Percentiles rank a stretch among this genome's conserved stretches.
Conservation (phyloP, 2,888 invertebrate species). For the Nematopogon swammerdamellus region DNA sequence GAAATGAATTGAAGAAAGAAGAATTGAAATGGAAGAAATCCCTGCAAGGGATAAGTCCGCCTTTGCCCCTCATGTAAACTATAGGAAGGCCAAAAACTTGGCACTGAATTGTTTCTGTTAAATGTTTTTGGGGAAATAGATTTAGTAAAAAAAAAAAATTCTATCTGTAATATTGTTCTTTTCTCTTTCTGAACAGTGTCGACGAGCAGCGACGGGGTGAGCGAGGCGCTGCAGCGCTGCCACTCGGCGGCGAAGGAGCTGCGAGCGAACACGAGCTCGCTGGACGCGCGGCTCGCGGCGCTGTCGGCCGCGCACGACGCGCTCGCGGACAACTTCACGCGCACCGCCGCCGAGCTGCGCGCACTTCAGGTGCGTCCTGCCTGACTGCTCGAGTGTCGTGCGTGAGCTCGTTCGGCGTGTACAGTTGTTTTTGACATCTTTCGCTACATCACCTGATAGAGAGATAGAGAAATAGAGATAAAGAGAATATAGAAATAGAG, state of each 20-base stretch:
- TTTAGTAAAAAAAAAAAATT: too few relatives aligned
- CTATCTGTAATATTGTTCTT: too few relatives aligned
- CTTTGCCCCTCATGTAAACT: too few relatives aligned
- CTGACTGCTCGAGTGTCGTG: neutral
- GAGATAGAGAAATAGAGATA: neutral
- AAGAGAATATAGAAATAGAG: neutral
- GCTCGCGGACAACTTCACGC: slow-evolving; percentile 17
- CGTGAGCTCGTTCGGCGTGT: neutral
- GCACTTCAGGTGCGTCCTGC: neutral
- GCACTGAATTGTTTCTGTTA: too few relatives aligned
- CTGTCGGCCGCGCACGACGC: slow-evolving; percentile 54
- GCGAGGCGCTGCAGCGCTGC: slow-evolving; percentile 68
- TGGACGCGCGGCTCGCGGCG: slow-evolving; percentile 54
- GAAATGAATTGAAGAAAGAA: too few relatives aligned
- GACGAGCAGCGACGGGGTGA: slow-evolving; percentile 66
- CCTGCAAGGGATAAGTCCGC: too few relatives aligned
- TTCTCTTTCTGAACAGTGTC: too few relatives aligned
- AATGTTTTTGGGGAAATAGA: too few relatives aligned
- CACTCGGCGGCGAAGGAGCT: slow-evolving; percentile 67
- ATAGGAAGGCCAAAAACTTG: too few relatives aligned
- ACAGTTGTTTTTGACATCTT: neutral
- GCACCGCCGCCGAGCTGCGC: neutral
- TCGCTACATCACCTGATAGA: neutral
- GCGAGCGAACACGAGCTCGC: slow-evolving; percentile 62
- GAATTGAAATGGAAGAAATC: too few relatives aligned